Percentiles rank a stretch among this genome's conserved stretches.
These are phyloP conservation scores for Eublepharis macularius DNA, from an alignment of 2,113 vertebrate species.

Conservation along the genomic window DNA sequence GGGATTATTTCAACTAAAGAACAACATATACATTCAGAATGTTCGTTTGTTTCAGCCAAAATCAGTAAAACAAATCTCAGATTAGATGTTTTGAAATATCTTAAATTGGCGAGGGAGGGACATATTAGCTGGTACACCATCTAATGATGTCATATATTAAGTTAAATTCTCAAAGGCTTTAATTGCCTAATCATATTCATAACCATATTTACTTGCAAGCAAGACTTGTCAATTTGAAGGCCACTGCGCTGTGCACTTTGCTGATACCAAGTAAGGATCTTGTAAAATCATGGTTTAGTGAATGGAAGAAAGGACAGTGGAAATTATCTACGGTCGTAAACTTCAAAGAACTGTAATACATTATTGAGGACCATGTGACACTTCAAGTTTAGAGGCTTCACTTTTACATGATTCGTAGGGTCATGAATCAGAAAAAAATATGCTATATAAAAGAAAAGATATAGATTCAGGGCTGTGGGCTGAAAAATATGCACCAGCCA, in stretches of 20 bases:
- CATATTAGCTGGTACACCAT: neutral
- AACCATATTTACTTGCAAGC: neutral
- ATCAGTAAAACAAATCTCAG: neutral
- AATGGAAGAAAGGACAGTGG: neutral
- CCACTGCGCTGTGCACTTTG: neutral
- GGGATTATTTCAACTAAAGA: neutral
- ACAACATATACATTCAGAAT: neutral
- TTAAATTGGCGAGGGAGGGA: neutral
- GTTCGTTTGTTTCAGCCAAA: neutral
- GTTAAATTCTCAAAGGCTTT: neutral
- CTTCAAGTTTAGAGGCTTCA: neutral
- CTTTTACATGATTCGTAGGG: neutral
- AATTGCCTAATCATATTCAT: neutral
- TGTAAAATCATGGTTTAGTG: neutral
- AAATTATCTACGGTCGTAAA: constrained; percentile 17
- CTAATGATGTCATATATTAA: neutral
- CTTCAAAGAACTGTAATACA: neutral
- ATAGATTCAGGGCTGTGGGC: neutral
- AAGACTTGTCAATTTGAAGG: neutral
- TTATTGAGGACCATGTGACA: neutral
- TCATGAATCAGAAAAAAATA: constrained; percentile 14
- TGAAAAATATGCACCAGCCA: constrained; percentile 17
- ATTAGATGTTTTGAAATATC: constrained; percentile 12
- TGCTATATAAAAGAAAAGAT: constrained; percentile 3
- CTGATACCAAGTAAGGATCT: neutral